Conservation (phyloP, 2,113 vertebrate species). For the Psophia crepitans region DNA sequence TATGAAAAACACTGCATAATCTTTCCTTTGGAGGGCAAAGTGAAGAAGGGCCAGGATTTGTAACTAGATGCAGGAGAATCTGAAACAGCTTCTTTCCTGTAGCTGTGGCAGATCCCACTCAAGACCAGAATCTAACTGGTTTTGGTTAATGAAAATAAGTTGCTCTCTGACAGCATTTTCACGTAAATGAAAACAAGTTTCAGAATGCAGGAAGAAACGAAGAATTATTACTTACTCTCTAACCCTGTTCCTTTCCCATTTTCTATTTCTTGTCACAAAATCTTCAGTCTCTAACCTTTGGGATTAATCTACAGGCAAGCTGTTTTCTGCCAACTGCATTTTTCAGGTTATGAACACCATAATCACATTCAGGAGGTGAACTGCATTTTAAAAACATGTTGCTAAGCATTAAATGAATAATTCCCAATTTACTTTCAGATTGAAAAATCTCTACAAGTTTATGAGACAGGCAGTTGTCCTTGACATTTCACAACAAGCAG, state of each 20-base stretch:
- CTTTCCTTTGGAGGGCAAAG: neutral
- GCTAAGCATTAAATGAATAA: neutral
- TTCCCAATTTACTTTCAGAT: neutral
- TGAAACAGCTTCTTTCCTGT: neutral
- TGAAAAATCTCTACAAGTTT: neutral
- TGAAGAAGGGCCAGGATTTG: neutral
- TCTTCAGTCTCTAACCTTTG: neutral
- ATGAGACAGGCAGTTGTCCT: neutral
- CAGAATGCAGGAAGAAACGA: neutral
- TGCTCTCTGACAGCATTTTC: neutral
- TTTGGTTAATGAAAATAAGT: neutral
- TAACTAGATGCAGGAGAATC: neutral
- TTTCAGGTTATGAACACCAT: neutral
- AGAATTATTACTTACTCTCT: neutral
- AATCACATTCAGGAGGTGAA: neutral
- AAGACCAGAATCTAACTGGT: neutral
- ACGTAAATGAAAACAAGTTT: neutral
- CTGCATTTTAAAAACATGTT: neutral
- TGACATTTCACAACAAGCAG: neutral
- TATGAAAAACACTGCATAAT: neutral
- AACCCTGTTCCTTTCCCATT: neutral
- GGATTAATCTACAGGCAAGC: neutral
- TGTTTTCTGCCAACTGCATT: neutral
- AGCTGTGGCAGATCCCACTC: neutral
- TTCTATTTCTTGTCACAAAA: neutral